These are phyloP conservation scores for Drosophila kikkawai DNA, from an alignment of 1,140 invertebrate species.

Conservation along the genomic window DNA sequence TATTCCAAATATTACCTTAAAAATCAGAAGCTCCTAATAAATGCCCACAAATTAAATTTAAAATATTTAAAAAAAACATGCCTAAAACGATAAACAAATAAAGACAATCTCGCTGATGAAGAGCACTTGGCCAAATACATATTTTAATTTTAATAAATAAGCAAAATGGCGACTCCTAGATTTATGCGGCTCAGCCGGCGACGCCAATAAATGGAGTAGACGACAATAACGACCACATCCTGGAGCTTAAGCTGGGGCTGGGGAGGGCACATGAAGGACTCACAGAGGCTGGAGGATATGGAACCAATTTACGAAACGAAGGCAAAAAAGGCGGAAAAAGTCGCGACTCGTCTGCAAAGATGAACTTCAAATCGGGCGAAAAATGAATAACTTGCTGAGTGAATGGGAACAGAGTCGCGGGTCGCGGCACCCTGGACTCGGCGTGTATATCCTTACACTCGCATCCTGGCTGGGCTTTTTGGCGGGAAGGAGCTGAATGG, in stretches of 20 bases:
- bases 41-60: background rate
- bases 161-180: slow-evolving; percentile 72
- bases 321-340: slow-evolving; percentile 22
- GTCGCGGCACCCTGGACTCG: slow-evolving; percentile 27
- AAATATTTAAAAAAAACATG: background rate
- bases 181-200: slow-evolving; percentile 63
- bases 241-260: background rate
- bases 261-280: background rate
- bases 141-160: slow-evolving; percentile 83
- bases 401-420: slow-evolving; percentile 46
- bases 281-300: slow-evolving; percentile 12
- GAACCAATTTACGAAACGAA: slow-evolving; percentile 68
- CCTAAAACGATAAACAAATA: slow-evolving; percentile 32
- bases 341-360: slow-evolving; percentile 36
- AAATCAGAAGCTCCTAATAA: slow-evolving; percentile 1
- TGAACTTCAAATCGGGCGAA: slow-evolving; percentile 74
- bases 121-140: slow-evolving; percentile 35
- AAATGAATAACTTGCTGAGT: slow-evolving; percentile 69
- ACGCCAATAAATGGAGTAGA: slow-evolving; percentile 66
- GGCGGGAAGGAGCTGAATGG: slow-evolving; percentile 21
- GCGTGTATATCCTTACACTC: slow-evolving; percentile 13
- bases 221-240: slow-evolving; percentile 53
- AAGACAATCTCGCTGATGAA: slow-evolving; percentile 9
- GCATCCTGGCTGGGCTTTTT: slow-evolving; percentile 9
- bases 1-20: background rate